phyloP scores from a whole-genome alignment of 2,797 vertebrate species.

The Gallirallus australis region DNA sequence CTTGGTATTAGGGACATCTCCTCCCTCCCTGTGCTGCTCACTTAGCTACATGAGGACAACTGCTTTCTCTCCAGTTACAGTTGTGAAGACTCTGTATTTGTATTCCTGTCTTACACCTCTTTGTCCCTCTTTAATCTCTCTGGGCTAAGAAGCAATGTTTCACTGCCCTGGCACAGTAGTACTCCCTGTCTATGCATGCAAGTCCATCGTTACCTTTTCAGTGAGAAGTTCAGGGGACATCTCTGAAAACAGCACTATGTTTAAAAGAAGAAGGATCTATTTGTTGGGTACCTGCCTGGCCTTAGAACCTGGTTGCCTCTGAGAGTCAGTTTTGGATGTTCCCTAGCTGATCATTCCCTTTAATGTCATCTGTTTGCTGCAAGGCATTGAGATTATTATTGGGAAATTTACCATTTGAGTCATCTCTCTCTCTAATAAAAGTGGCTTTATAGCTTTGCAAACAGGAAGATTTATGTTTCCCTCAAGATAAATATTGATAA shows the following conservation, averaged over 20 bases:
- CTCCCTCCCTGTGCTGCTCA: neutral
- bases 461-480: constrained; percentile 36
- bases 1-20: neutral
- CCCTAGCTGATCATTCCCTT: neutral
- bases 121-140: neutral
- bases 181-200: neutral
- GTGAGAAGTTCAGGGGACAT: neutral
- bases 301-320: neutral
- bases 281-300: neutral
- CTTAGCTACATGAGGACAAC: neutral
- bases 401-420: constrained; percentile 30
- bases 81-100: neutral
- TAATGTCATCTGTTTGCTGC: neutral
- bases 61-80: neutral
- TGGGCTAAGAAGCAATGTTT: neutral
- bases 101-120: neutral
- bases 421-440: constrained; percentile 6
- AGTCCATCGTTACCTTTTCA: neutral
- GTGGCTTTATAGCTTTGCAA: constrained; percentile 1
- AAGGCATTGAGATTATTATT: constrained; percentile 1
- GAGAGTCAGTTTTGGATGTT: neutral
- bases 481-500: constrained; percentile 53
- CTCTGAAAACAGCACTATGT: neutral
- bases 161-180: neutral
- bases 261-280: neutral